Evolutionary conservation across 2,888 invertebrate species (phyloP).

Genomic region (Dusona sp.): DNA sequence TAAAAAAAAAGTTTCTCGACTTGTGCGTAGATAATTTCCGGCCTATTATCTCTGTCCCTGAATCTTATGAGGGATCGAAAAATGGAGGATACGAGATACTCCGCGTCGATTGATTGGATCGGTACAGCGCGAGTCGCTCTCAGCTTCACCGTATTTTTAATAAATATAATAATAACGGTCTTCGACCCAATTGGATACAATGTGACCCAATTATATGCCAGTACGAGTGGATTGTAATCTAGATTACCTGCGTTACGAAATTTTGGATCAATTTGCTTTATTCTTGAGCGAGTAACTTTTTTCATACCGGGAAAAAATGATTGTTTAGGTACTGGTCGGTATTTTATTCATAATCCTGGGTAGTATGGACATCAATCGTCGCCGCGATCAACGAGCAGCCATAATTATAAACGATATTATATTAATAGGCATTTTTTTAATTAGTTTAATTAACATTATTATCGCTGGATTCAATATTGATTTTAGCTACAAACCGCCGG

Average conservation of each 20-base stretch:
- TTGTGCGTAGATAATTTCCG: constrained; percentile 89
- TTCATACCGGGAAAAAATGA: constrained; percentile 38
- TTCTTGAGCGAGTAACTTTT: not conserved
- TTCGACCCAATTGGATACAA: constrained; percentile 90
- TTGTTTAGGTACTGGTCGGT: constrained; percentile 92
- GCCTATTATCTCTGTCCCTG: constrained; percentile 90
- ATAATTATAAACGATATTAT: constrained; percentile 92
- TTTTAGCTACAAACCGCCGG: constrained; percentile 88
- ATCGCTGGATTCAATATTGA: constrained; percentile 95
- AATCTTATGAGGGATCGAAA: constrained; percentile 92
- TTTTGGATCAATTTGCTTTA: constrained; percentile 71
- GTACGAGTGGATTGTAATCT: constrained; percentile 39
- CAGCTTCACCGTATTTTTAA: constrained; percentile 90
- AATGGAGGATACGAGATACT: constrained; percentile 90
- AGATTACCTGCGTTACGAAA: constrained; percentile 62
- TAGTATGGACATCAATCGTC: constrained; percentile 92
- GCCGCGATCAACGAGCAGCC: constrained; percentile 91
- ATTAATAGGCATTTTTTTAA: constrained; percentile 92
- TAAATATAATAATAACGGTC: constrained; percentile 91
- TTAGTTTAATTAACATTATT: constrained; percentile 92
- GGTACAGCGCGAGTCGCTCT: constrained; percentile 90
- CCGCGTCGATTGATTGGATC: constrained; percentile 89
- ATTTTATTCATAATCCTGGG: constrained; percentile 93
- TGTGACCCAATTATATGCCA: constrained; percentile 83
- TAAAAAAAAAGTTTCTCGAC: constrained; percentile 48